Evolutionary conservation across 2,888 invertebrate species (phyloP).

Genomic region (Sphinx pinastri): DNA sequence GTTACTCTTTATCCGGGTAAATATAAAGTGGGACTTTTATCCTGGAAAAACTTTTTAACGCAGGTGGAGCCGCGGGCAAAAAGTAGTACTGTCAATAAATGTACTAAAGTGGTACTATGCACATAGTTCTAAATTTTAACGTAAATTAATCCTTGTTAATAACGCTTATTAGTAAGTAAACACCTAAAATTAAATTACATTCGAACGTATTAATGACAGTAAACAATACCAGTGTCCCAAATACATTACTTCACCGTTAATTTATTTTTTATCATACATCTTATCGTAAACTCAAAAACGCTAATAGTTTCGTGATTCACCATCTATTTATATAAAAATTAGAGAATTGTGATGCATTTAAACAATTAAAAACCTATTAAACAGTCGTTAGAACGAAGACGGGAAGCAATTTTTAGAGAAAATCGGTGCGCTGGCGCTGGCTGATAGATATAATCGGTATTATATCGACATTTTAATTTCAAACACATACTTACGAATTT

Average conservation of each 20-base stretch:
- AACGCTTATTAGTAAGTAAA: neutral
- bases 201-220: neutral
- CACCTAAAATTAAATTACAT: neutral
- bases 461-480: neutral
- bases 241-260: neutral
- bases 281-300: slow-evolving; percentile 25
- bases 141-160: neutral
- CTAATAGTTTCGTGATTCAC: slow-evolving; percentile 27
- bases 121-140: neutral
- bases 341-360: slow-evolving; percentile 23
- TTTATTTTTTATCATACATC: neutral
- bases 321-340: slow-evolving; percentile 26
- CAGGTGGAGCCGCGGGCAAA: no score
- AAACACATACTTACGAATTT: neutral
- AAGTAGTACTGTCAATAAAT: neutral
- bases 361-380: slow-evolving; percentile 31
- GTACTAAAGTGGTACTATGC: neutral
- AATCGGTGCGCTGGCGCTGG: neutral
- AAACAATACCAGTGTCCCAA: neutral
- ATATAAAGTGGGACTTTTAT: no score
- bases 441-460: neutral
- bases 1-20: no score
- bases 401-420: neutral
- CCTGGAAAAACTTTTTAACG: no score
- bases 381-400: slow-evolving; percentile 2